A percentile compares a stretch with the other conserved stretches of the same genome.
These are phyloP conservation scores for Dendrocopos noguchii DNA, from an alignment of 2,113 vertebrate genomes.

Conservation along the genomic window DNA sequence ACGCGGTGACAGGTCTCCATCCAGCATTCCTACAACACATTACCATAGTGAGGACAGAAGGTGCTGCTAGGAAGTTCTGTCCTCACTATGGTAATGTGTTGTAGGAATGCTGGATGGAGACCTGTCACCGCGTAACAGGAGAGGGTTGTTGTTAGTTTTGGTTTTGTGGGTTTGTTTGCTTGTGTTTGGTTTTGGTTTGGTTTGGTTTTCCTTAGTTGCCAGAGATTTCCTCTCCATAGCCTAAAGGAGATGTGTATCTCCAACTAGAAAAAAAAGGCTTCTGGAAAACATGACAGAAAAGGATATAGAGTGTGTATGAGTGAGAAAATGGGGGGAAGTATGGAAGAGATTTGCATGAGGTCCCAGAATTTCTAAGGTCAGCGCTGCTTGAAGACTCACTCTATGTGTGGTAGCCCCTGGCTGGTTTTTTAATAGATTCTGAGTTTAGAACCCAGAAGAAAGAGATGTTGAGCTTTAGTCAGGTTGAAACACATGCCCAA, in stretches of 20 bases:
- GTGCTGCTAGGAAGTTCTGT: too few relatives aligned
- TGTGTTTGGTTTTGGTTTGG: too few relatives aligned
- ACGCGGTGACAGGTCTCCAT: too few relatives aligned
- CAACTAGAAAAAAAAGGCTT: background rate
- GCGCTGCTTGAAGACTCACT: background rate
- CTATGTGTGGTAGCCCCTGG: background rate
- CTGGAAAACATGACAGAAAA: background rate
- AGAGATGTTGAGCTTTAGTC: constrained; percentile 39
- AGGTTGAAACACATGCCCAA: constrained; percentile 37
- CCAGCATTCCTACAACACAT: too few relatives aligned
- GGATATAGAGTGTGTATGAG: fast-evolving
- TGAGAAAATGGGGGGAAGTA: background rate
- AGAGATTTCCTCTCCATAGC: background rate
- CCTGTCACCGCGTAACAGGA: background rate
- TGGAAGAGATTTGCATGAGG: background rate
- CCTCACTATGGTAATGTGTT: background rate
- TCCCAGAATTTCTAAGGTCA: background rate
- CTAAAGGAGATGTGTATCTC: background rate
- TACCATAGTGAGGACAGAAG: too few relatives aligned
- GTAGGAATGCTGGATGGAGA: background rate
- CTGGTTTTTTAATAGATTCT: background rate
- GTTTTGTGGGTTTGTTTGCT: too few relatives aligned
- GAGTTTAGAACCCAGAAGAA: constrained; percentile 20
- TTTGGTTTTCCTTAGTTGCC: background rate
- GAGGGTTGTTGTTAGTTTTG: background rate